Base-by-base conservation (phyloP, 2,113 vertebrate species). In the Ageneiosus marmoratus region DNA sequence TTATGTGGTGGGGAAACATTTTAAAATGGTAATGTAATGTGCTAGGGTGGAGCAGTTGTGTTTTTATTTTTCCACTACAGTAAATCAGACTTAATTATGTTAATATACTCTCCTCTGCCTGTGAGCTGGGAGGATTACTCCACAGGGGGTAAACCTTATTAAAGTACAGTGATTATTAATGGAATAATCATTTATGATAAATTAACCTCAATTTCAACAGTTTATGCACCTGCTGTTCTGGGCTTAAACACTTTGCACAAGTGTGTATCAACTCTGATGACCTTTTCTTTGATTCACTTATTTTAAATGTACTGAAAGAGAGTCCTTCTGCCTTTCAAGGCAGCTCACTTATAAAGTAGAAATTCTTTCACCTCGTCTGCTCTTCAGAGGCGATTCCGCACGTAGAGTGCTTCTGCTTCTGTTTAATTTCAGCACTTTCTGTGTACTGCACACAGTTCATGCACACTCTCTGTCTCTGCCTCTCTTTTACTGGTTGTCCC, bases 71-170 rank as follows among this genome's bases (percentile, higher is more conserved):
- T 75, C 73, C 79, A 85, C 24, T 20, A 48, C 34, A 70, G 70
- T 37, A 46, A 87, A 87, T 85, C 83, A 72, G 70, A 27, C 72
- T 80, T 87, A 85, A 79, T 79, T 79, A 84, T 87, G 83, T 55
- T 41, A 82, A 82, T 70, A 56, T 76, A 48, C 50, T 60, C 81
- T n/a, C 48, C 24, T 65, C 69, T 76, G 37, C 22, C 13, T 15
- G 50, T 50, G 76, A 79, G 44, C 50, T 1, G 18, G 3, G 50
- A 78, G 37, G 65, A 55, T 72, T 84, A 75, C 53, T n/a, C 65
- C 77, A 29, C 29, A n/a, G 77, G 83, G 83, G 67, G 22, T 58
- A 44, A 41, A 72, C 62, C 79, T 69, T 73, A 81, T 81, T 77
- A 72, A 58, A 60, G 65, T 81, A 67, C 48, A 77, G 48, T 46